These are phyloP conservation scores for Halcyon malimbica DNA, from an alignment of 2,113 vertebrate genomes.

Conservation along the genomic window DNA sequence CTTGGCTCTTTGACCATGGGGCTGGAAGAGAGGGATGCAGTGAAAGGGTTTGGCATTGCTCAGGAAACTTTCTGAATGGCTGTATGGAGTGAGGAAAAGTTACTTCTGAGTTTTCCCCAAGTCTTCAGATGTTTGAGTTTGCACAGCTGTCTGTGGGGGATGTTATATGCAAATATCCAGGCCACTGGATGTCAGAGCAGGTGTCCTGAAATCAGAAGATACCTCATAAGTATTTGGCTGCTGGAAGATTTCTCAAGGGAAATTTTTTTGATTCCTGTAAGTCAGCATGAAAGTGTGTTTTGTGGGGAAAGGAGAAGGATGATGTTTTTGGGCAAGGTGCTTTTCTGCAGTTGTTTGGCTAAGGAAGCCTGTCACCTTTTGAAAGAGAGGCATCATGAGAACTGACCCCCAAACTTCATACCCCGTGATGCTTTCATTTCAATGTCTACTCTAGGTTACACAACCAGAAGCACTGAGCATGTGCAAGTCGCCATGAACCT, in stretches of 20 bases:
- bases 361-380: neutral
- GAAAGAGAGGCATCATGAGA: neutral
- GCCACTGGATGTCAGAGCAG: neutral
- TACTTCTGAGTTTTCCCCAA: neutral
- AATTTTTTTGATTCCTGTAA: neutral
- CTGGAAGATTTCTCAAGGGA: neutral
- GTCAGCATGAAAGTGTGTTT: neutral
- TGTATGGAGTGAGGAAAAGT: neutral
- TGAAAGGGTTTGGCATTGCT: neutral
- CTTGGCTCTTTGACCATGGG: neutral
- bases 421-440: neutral
- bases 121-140: neutral
- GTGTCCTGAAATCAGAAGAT: neutral
- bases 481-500: neutral
- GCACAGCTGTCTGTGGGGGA: neutral
- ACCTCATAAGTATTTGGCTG: neutral
- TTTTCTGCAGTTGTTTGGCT: neutral
- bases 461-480: neutral
- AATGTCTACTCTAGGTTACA: neutral
- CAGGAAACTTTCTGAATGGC: neutral
- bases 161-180: neutral
- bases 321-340: neutral
- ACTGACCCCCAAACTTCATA: neutral
- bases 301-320: neutral
- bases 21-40: neutral